Evolutionary conservation across 2,888 invertebrate genomes (phyloP).

Genomic region (Mactromeris polynyma): DNA sequence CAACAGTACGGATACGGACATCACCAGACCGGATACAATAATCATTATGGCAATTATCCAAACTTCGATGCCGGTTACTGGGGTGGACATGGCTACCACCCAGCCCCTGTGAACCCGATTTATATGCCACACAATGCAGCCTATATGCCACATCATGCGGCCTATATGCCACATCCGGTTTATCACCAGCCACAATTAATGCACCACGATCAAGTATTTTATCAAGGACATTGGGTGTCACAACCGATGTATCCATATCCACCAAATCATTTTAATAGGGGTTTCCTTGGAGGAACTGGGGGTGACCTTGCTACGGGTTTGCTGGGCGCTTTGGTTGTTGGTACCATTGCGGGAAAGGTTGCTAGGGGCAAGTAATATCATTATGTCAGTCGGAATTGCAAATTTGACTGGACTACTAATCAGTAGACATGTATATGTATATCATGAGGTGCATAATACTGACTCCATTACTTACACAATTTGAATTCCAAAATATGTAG

Average conservation of each 20-base stretch:
- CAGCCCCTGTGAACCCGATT: neutral
- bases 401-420: neutral
- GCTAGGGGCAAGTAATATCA: conserved; percentile 28
- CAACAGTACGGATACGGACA: conserved; percentile 34
- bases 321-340: conserved; percentile 46
- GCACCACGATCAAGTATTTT: conserved; percentile 23
- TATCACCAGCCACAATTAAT: conserved; percentile 27
- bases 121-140: neutral
- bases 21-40: conserved; percentile 41
- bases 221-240: conserved; percentile 30
- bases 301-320: conserved; percentile 35
- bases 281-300: conserved; percentile 38
- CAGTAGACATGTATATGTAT: no score
- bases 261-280: conserved; percentile 26
- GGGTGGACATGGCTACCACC: conserved; percentile 40
- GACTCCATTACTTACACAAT: neutral
- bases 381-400: neutral
- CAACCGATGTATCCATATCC: conserved; percentile 25
- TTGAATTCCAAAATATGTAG: no score
- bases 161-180: neutral
- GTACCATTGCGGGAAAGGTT: conserved; percentile 41
- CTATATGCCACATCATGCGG: conserved; percentile 1
- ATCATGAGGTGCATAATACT: neutral
- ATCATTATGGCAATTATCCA: conserved; percentile 47
- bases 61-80: conserved; percentile 50